A percentile compares a stretch with the other conserved stretches of the same genome.
Conservation (phyloP, 2,888 invertebrate genomes). For the Orthonychiurus folsomi region DNA sequence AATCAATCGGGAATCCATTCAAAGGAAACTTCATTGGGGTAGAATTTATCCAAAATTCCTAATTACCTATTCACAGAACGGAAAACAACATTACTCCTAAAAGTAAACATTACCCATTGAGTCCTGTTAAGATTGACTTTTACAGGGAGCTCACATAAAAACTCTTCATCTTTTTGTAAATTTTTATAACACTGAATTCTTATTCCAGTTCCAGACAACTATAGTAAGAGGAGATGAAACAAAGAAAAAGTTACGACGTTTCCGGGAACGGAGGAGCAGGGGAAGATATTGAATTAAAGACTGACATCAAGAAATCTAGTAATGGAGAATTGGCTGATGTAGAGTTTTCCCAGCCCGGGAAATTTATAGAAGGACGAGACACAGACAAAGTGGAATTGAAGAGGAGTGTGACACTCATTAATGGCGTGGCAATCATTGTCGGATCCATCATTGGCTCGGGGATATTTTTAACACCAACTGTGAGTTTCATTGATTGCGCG, state of each 20-base stretch:
- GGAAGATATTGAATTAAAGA: conserved; percentile 16
- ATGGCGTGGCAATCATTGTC: conserved; percentile 79
- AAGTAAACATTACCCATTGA: too few species aligned
- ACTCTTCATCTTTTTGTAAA: too few species aligned
- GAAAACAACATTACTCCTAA: too few species aligned
- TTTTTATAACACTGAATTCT: too few species aligned
- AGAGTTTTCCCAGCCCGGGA: conserved; percentile 22
- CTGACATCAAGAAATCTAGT: conserved; percentile 7
- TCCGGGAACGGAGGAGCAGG: conserved; percentile 15
- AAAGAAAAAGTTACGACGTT: conserved; percentile 28
- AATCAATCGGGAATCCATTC: too few species aligned
- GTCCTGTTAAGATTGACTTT: too few species aligned
- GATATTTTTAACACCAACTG: conserved; percentile 71
- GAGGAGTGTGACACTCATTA: conserved; percentile 71
- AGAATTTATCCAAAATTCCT: too few species aligned
- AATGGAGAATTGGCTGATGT: conserved; percentile 20
- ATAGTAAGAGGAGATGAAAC: conserved; percentile 24
- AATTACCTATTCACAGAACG: too few species aligned
- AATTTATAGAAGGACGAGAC: conserved; percentile 26
- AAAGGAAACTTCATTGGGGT: too few species aligned
- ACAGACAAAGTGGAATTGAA: conserved; percentile 56
- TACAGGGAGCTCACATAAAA: too few species aligned
- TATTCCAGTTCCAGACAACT: too few species aligned
- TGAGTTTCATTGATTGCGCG: too few species aligned
- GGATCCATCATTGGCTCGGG: conserved; percentile 76